Conservation (phyloP, 2,888 invertebrate species). For the Hermaeophaga mercurialis region DNA sequence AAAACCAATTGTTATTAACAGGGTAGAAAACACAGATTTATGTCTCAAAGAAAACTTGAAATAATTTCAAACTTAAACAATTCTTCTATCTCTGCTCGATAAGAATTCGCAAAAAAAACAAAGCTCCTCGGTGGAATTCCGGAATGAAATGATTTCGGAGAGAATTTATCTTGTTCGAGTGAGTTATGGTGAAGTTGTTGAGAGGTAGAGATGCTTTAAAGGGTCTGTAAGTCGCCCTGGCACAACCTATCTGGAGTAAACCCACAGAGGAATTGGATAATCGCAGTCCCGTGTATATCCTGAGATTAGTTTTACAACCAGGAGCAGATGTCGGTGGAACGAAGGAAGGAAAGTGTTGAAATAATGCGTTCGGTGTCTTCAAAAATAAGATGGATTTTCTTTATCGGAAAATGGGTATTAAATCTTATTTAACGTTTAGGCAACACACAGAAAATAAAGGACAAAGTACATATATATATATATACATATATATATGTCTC, state of each 20-base stretch:
- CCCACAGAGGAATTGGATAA: conserved; percentile 15
- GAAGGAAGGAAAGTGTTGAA: background rate
- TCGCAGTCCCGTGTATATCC: conserved; percentile 12
- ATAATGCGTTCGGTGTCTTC: background rate
- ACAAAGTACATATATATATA: too few species aligned
- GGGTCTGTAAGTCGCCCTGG: conserved; percentile 2
- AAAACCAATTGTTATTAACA: too few species aligned
- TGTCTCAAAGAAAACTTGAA: too few species aligned
- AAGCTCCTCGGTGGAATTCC: conserved; percentile 9
- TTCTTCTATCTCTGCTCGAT: background rate
- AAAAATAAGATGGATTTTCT: background rate
- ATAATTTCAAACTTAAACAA: too few species aligned
- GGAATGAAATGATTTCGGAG: conserved; percentile 11
- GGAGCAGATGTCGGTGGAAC: background rate
- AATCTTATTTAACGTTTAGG: too few species aligned
- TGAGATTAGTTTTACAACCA: conserved; percentile 18
- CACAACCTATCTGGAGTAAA: conserved; percentile 9
- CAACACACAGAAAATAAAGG: too few species aligned
- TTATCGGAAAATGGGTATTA: too few species aligned
- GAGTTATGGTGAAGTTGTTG: conserved; percentile 14
- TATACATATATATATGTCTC: too few species aligned
- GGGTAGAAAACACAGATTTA: too few species aligned
- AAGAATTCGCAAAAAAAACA: conserved; percentile 3
- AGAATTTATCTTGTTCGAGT: conserved; percentile 10
- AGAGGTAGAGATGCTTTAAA: conserved; percentile 13